Base-by-base conservation (phyloP, 1,140 invertebrate genomes). In the Drosophila kikkawai region DNA sequence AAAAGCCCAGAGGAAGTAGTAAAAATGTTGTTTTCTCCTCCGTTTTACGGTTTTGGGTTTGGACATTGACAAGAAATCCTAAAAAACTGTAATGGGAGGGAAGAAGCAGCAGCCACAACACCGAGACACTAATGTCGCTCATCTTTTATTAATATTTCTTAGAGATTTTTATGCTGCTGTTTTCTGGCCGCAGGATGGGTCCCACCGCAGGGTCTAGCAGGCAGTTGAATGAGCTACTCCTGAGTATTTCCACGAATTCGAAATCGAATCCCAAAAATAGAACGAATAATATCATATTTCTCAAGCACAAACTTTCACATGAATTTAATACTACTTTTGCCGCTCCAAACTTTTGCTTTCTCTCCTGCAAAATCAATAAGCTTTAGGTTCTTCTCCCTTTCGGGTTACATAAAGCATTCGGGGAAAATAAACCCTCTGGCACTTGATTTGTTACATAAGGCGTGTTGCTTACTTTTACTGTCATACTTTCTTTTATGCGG, bases 91-190 rank as follows among this genome's bases (percentile, higher is more conserved):
- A 78, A 69, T 68, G 75, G 75, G 57, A 34, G 22, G 68, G 55
- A 47, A 37, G 57, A 68, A 48, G 37, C 47, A 44, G 61, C 53
- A 55, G 66, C 58, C 34, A 44, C 74, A 50, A 86, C 80, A 79
- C 66, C 77, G 76, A 81, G 74, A 79, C 85, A 90, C 86, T 88
- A 88, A 88, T 88, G 78, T 88, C 70, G 85, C 85, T 90, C 85
- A 88, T 88, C 85, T 88, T 88, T 88, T 88, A 90, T 88, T 88
- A 90, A 90, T 90, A 90, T 85, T 88, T 88, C 81, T 88, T 84
- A 55, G 70, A 81, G 85, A 90, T 88, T 90, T 88, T 90, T 84
- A 80, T 75, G 65, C 59, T 60, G 47, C 47, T 75, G 77, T 78
- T 19, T 61, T 64, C 26, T 65, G 22, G 67, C 85, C 69, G 80